Evolutionary conservation across 2,888 invertebrate species (phyloP).

Genomic region (Zootermopsis nevadensis): DNA sequence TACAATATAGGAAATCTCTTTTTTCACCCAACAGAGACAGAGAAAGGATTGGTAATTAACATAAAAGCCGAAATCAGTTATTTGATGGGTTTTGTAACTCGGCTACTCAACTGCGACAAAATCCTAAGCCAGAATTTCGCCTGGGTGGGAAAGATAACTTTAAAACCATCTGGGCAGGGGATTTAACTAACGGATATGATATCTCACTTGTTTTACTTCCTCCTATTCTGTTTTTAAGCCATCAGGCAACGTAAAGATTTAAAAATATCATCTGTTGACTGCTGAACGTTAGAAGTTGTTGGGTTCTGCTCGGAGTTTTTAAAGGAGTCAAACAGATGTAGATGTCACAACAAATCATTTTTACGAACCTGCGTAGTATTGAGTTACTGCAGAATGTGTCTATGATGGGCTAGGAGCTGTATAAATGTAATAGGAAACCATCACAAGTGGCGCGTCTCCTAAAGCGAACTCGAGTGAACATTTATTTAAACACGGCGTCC

Average conservation of each 20-base stretch:
- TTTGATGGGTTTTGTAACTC: too few species aligned
- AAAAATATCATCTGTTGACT: conserved; percentile 10
- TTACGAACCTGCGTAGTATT: background rate
- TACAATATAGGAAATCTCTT: too few species aligned
- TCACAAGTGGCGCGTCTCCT: background rate
- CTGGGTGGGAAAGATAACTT: too few species aligned
- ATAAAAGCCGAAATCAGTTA: too few species aligned
- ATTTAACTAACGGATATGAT: background rate
- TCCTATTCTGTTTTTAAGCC: background rate
- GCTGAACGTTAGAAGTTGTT: background rate
- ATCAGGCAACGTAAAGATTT: background rate
- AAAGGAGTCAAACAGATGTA: conserved; percentile 8
- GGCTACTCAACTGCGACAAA: too few species aligned
- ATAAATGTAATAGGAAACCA: conserved; percentile 4
- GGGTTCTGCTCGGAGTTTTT: background rate
- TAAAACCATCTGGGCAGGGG: background rate
- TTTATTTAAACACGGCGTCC: conserved; percentile 24
- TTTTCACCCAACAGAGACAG: too few species aligned
- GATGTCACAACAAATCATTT: conserved; percentile 31
- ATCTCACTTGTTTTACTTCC: background rate
- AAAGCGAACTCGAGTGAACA: conserved; percentile 3
- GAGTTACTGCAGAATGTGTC: background rate
- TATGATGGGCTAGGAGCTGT: background rate
- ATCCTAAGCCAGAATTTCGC: too few species aligned
- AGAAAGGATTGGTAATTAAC: too few species aligned